phyloP scores from a whole-genome alignment of 2,888 invertebrate genomes.

The Drepanosiphum platanoidis region DNA sequence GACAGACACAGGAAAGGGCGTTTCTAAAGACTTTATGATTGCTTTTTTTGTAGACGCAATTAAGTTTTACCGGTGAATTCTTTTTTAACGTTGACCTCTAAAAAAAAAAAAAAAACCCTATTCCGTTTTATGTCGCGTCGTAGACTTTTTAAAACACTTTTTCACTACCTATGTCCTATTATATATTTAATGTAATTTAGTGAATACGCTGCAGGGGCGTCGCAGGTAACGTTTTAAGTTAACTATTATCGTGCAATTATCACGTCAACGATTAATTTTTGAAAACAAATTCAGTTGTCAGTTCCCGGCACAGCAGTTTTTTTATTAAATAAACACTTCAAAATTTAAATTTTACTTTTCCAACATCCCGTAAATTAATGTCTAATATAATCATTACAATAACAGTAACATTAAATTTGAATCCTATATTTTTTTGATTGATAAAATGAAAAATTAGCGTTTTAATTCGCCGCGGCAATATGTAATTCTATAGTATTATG shows the following conservation, averaged over 20 bases:
- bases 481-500: too few relatives aligned
- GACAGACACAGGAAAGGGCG: slow-evolving; percentile 49
- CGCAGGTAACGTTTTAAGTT: slow-evolving; percentile 15
- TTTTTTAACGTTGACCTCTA: slow-evolving; percentile 18
- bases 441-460: background rate
- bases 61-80: slow-evolving; percentile 16
- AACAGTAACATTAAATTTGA: background rate
- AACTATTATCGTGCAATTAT: background rate
- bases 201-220: background rate
- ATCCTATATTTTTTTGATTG: background rate
- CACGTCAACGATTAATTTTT: background rate
- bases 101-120: background rate
- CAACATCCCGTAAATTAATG: background rate
- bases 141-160: slow-evolving; percentile 30
- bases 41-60: slow-evolving; percentile 41
- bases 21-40: slow-evolving; percentile 46
- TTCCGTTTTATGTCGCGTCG: slow-evolving; percentile 29
- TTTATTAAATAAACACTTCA: background rate
- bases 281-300: background rate
- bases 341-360: background rate
- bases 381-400: background rate
- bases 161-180: too few relatives aligned
- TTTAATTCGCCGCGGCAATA: too few relatives aligned
- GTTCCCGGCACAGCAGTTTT: too few relatives aligned
- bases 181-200: slow-evolving; percentile 5